Conservation (phyloP, 23 tunicate genomes). For the Trididemnum nubilum region DNA sequence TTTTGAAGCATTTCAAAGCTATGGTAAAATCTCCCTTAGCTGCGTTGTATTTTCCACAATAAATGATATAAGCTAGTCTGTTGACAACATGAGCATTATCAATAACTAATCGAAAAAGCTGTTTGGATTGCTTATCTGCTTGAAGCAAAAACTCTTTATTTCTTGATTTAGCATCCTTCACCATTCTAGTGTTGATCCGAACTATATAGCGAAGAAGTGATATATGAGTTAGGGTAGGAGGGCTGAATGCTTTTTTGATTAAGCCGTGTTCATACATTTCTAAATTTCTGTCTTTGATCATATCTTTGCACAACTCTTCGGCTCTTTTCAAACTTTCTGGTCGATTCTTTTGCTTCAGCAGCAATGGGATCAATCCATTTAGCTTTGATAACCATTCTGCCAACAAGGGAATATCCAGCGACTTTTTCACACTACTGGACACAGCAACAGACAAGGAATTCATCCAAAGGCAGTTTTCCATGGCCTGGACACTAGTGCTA, state of each 20-base stretch:
- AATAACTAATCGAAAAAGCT: too few species aligned
- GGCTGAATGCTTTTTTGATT: conserved; percentile 14
- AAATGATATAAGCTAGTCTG: background rate
- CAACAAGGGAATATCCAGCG: too few species aligned
- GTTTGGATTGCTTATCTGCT: too few species aligned
- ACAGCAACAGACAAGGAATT: too few species aligned
- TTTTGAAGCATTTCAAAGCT: conserved; percentile 24
- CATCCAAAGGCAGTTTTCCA: too few species aligned
- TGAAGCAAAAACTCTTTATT: too few species aligned
- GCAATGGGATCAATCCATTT: background rate
- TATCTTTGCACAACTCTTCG: background rate
- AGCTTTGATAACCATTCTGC: background rate
- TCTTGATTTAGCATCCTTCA: too few species aligned
- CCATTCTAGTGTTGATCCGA: conserved; percentile 11
- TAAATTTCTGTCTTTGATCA: background rate
- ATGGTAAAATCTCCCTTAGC: conserved; percentile 3
- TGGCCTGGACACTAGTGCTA: too few species aligned
- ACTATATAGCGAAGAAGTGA: conserved; percentile 23
- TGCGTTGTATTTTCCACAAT: conserved; percentile 44
- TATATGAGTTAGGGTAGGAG: background rate
- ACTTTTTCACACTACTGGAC: too few species aligned
- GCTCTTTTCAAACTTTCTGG: background rate
- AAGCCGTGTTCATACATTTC: conserved; percentile 39
- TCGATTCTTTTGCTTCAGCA: background rate
- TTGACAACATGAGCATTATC: too few species aligned